Percentiles rank a stretch among this genome's conserved stretches.
These are phyloP conservation scores for Rhagoletis zephyria DNA, from an alignment of 1,140 invertebrate genomes.

Conservation along the genomic window DNA sequence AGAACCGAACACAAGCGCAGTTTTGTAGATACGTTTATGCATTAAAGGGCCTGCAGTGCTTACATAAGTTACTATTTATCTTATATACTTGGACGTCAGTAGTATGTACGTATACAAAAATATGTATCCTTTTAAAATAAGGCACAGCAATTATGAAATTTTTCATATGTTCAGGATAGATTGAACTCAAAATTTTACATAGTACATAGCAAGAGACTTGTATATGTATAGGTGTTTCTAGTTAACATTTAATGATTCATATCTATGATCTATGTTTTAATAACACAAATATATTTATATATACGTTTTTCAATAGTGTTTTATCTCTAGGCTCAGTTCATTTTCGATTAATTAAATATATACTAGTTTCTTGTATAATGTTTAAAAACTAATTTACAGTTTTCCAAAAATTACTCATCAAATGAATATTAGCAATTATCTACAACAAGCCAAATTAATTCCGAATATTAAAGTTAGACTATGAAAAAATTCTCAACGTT, in stretches of 20 bases:
- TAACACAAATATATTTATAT: not conserved
- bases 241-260: not conserved
- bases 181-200: constrained; percentile 16
- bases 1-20: no score
- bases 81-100: no score
- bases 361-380: no score
- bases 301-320: not conserved
- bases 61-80: no score
- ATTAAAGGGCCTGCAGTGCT: no score
- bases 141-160: not conserved
- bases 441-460: not conserved
- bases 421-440: constrained; percentile 1
- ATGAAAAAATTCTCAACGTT: no score
- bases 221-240: constrained; percentile 3
- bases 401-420: not conserved
- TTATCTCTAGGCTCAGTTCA: not conserved
- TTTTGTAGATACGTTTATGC: no score
- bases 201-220: not conserved
- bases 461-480: no score
- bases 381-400: not conserved
- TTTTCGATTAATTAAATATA: not conserved
- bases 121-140: not conserved
- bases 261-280: not conserved
- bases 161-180: constrained; percentile 6
- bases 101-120: not conserved